Percentiles rank a stretch among this genome's conserved stretches.
Conservation (phyloP, 2,113 vertebrate species). For the Corvus cornix region DNA sequence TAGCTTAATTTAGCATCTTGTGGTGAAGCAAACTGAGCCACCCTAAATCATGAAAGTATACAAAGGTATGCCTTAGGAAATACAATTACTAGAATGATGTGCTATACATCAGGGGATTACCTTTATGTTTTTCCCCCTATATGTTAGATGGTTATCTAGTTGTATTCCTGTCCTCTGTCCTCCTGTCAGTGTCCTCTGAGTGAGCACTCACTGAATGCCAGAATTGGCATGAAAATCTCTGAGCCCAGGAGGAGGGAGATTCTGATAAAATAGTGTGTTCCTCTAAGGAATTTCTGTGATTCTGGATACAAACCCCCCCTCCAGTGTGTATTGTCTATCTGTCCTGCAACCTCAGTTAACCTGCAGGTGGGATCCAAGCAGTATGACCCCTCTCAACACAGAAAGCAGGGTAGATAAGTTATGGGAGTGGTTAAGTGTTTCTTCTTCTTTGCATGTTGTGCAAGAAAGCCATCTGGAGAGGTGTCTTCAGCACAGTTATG, state of each 20-base stretch:
- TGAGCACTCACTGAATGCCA: background rate
- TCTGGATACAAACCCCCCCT: background rate
- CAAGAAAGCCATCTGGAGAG: background rate
- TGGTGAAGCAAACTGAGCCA: background rate
- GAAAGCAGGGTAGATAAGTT: background rate
- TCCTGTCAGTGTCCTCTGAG: background rate
- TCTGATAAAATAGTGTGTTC: background rate
- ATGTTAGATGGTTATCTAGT: background rate
- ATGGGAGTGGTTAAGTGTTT: background rate
- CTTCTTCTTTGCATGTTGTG: background rate
- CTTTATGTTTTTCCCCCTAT: background rate
- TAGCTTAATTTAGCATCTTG: background rate
- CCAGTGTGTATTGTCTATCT: background rate
- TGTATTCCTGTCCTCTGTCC: background rate
- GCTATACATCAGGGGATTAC: background rate
- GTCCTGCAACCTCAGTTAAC: background rate
- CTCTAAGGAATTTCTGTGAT: background rate
- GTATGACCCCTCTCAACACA: background rate
- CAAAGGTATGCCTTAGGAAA: background rate
- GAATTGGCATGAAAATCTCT: background rate
- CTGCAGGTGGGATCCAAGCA: background rate
- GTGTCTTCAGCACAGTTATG: background rate
- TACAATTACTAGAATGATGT: background rate
- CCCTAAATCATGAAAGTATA: background rate
- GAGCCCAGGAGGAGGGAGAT: background rate